Evolutionary conservation across 37 sponge, comb jelly and placozoan species (phyloP).

Genomic region (Spongia lamella): DNA sequence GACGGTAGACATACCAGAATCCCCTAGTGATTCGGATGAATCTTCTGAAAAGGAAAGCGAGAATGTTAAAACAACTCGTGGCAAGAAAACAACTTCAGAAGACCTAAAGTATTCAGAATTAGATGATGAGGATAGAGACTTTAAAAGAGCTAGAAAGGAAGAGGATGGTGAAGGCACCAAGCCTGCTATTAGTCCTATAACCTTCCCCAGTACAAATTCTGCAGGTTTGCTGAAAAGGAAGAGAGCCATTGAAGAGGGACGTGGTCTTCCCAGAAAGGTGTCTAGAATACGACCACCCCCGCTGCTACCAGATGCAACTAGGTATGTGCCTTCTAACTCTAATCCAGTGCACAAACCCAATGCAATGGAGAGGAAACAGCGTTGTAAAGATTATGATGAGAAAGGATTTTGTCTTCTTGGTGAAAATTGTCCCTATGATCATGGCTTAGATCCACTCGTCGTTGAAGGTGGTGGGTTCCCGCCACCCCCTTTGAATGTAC

Average conservation of each 20-base stretch:
- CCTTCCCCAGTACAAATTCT: too few species aligned
- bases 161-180: background rate
- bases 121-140: conserved; percentile 91
- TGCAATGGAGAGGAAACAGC: conserved; percentile 32
- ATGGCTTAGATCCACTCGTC: conserved; percentile 88
- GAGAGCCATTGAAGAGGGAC: too few species aligned
- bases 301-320: background rate
- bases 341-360: too few species aligned
- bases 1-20: background rate
- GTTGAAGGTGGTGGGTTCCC: conserved; percentile 50
- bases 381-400: conserved; percentile 93
- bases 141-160: conserved; percentile 29
- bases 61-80: background rate
- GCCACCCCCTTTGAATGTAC: background rate
- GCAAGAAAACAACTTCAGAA: conserved; percentile 39
- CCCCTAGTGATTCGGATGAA: background rate
- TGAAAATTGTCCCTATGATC: conserved; percentile 94
- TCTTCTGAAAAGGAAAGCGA: background rate
- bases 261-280: background rate
- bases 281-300: background rate
- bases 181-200: conserved; percentile 25
- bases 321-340: background rate
- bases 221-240: too few species aligned
- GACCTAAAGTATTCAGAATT: conserved; percentile 58
- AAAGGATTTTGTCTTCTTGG: conserved; percentile 94